phyloP scores from a whole-genome alignment of 2,797 vertebrate species.

The Bovichtus diacanthus region DNA sequence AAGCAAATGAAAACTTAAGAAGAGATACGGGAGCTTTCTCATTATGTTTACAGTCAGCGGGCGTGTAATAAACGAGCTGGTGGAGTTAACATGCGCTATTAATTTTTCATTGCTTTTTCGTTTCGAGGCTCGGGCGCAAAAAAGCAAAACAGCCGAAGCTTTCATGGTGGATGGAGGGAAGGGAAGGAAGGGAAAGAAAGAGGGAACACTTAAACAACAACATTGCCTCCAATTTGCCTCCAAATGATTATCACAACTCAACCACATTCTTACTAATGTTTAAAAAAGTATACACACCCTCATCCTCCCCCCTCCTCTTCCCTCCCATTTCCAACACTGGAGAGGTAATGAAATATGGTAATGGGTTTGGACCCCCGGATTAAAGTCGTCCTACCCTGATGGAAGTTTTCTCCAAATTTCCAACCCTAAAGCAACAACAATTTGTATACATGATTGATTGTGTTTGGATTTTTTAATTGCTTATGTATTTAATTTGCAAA shows the following conservation, averaged over 20 bases:
- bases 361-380: constrained; percentile 78
- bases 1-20: constrained; percentile 74
- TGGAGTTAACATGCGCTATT: constrained; percentile 85
- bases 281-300: constrained; percentile 66
- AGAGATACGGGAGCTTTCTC: constrained; percentile 80
- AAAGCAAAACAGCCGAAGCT: constrained; percentile 69
- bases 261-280: constrained; percentile 75
- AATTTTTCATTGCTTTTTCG: constrained; percentile 85
- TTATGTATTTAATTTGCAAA: constrained; percentile 86
- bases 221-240: constrained; percentile 70
- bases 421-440: constrained; percentile 83
- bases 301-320: neutral
- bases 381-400: constrained; percentile 82
- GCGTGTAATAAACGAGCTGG: constrained; percentile 86
- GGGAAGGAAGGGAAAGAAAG: constrained; percentile 13
- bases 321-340: constrained; percentile 65
- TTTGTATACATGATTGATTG: constrained; percentile 85
- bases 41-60: constrained; percentile 85
- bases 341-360: constrained; percentile 85
- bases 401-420: constrained; percentile 82
- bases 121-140: constrained; percentile 75
- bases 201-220: constrained; percentile 66
- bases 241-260: constrained; percentile 77
- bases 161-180: constrained; percentile 66
- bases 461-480: constrained; percentile 85